Conservation (phyloP, 2,888 invertebrate genomes). For the Seladonia tumulorum region DNA sequence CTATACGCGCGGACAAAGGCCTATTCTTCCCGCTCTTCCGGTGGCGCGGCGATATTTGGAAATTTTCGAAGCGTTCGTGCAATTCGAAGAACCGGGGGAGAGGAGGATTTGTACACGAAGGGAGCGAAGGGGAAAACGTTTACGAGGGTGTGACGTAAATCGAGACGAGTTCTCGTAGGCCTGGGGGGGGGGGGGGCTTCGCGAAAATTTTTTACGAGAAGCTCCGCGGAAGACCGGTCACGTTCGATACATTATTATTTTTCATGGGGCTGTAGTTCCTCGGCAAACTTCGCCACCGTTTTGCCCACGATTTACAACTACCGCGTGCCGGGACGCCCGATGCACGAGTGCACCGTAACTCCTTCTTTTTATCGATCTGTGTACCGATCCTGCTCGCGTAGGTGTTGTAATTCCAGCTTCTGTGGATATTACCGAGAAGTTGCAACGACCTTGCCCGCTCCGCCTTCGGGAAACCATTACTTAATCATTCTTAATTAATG, state of each 20-base stretch:
- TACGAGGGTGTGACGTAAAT: not conserved
- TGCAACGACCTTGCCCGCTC: not conserved
- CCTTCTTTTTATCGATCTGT: conserved; percentile 42
- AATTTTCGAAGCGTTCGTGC: not conserved
- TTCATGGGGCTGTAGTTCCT: conserved; percentile 6
- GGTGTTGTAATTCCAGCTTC: conserved; percentile 15
- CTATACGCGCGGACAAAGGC: not conserved
- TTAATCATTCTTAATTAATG: conserved; percentile 42
- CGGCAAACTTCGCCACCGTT: conserved; percentile 25
- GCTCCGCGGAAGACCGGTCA: conserved; percentile 12
- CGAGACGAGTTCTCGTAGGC: too few relatives aligned
- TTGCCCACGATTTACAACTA: conserved; percentile 17
- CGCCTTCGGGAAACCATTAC: conserved; percentile 25
- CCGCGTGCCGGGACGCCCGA: conserved; percentile 12
- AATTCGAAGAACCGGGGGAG: not conserved
- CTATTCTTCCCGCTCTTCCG: not conserved
- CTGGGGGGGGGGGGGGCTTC: not conserved
- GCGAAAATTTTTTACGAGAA: conserved; percentile 3
- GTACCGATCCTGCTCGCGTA: conserved; percentile 33
- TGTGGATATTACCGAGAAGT: conserved; percentile 24
- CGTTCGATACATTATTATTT: conserved; percentile 33
- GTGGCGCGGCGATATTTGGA: not conserved
- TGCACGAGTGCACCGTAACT: conserved; percentile 35
- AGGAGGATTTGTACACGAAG: not conserved
- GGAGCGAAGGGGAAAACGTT: not conserved